phyloP scores from a whole-genome alignment of 2,113 vertebrate species.

The Setophaga petechia region DNA sequence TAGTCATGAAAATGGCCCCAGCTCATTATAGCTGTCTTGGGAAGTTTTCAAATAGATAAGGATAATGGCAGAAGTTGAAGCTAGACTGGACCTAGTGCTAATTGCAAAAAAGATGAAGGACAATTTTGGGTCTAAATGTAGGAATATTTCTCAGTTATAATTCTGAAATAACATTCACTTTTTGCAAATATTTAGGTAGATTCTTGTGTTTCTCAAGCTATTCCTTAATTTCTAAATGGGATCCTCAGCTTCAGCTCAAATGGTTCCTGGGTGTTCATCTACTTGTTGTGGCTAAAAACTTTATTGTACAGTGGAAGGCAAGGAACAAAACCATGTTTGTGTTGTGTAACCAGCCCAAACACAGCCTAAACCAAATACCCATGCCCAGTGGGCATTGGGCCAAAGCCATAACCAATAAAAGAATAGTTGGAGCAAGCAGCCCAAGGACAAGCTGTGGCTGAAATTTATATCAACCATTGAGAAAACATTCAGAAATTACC shows the following conservation, averaged over 20 bases:
- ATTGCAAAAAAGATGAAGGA: constrained; percentile 12
- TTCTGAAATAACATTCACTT: not conserved
- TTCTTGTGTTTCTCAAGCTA: not conserved
- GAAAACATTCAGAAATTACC: not conserved
- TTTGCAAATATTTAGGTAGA: not conserved
- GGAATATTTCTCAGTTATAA: not conserved
- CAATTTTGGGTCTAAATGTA: not conserved
- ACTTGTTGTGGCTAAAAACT: not conserved
- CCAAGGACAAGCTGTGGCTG: not conserved
- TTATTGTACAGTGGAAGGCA: not conserved
- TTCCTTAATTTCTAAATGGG: not conserved
- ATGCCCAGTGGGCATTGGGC: not conserved
- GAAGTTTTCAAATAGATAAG: constrained; percentile 33
- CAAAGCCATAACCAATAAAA: not conserved
- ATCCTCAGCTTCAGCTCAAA: not conserved
- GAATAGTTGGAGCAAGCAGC: not conserved
- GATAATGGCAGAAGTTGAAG: not conserved
- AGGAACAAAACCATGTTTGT: not conserved
- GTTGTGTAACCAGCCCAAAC: not conserved
- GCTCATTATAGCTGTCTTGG: constrained; percentile 25
- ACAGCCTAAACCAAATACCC: not conserved
- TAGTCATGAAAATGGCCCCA: constrained; percentile 29
- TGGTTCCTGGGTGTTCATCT: not conserved
- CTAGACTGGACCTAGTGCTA: constrained; percentile 6
- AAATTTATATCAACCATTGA: not conserved